These are phyloP conservation scores for Cephalopholis sonnerati DNA, from an alignment of 2,113 vertebrate species.

Conservation along the genomic window DNA sequence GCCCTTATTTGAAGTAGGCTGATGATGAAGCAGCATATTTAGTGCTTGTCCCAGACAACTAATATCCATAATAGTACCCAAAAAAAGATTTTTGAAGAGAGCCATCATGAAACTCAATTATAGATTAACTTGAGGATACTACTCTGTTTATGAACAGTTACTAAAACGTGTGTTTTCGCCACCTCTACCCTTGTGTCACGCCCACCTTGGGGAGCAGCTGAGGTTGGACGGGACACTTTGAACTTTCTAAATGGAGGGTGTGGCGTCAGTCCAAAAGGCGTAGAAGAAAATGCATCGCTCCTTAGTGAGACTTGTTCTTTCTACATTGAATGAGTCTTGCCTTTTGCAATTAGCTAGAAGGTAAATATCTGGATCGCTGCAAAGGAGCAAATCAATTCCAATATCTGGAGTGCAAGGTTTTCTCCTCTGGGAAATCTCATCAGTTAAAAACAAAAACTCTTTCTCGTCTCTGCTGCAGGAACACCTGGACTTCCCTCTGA, in stretches of 20 bases:
- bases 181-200: conserved; percentile 1
- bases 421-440: conserved; percentile 76
- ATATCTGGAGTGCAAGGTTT: conserved; percentile 75
- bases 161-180: conserved; percentile 8
- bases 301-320: conserved; percentile 49
- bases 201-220: conserved; percentile 33
- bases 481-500: conserved; percentile 31
- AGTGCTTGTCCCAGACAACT: conserved; percentile 9
- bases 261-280: conserved; percentile 58
- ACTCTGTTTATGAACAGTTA: conserved; percentile 18
- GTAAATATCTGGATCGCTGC: conserved; percentile 76
- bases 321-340: conserved; percentile 55
- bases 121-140: neutral
- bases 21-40: conserved; percentile 32
- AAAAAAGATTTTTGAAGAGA: neutral
- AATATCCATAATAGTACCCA: conserved; percentile 26
- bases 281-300: conserved; percentile 60
- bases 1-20: conserved; percentile 35
- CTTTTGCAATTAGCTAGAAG: conserved; percentile 77
- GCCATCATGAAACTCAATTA: conserved; percentile 26
- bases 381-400: conserved; percentile 80
- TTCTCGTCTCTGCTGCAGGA: conserved; percentile 48
- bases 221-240: conserved; percentile 14
- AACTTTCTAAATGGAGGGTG: conserved; percentile 47
- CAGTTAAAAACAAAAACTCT: conserved; percentile 69